phyloP scores from a whole-genome alignment of 2,113 vertebrate genomes.

The Sinocyclocheilus anophthalmus region DNA sequence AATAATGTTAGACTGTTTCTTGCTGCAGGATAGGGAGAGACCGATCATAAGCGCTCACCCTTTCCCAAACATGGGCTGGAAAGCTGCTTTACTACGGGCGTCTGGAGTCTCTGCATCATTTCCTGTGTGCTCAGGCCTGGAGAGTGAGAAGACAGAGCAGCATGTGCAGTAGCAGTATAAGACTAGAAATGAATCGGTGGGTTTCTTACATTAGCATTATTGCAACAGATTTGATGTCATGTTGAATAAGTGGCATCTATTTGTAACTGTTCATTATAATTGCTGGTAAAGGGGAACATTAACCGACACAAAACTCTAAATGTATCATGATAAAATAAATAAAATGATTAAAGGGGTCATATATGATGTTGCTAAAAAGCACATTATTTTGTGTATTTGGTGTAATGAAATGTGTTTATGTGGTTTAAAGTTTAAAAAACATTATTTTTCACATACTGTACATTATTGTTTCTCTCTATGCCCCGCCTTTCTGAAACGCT shows the following conservation, averaged over 20 bases:
- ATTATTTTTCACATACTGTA: too few relatives aligned
- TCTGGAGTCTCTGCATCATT: constrained; percentile 63
- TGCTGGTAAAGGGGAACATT: neutral
- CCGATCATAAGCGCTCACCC: constrained; percentile 48
- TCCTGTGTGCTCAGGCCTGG: constrained; percentile 43
- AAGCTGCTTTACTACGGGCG: constrained; percentile 61
- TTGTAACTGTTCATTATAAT: neutral
- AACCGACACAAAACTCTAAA: neutral
- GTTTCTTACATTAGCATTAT: neutral
- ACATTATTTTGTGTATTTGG: too few relatives aligned
- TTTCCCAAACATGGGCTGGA: constrained; percentile 64
- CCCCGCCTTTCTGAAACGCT: too few relatives aligned
- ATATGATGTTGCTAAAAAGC: too few relatives aligned
- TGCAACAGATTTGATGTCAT: neutral
- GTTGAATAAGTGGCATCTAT: neutral
- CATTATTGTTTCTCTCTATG: too few relatives aligned
- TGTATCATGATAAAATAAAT: neutral
- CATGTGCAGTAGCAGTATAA: neutral
- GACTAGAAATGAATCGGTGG: neutral
- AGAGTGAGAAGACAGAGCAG: constrained; percentile 31
- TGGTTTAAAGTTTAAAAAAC: too few relatives aligned
- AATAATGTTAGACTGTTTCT: neutral
- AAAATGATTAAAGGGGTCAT: neutral
- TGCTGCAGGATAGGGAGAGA: constrained; percentile 1
- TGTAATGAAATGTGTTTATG: too few relatives aligned